These are phyloP conservation scores for Euphydryas editha DNA, from an alignment of 2,888 invertebrate genomes.

Conservation along the genomic window DNA sequence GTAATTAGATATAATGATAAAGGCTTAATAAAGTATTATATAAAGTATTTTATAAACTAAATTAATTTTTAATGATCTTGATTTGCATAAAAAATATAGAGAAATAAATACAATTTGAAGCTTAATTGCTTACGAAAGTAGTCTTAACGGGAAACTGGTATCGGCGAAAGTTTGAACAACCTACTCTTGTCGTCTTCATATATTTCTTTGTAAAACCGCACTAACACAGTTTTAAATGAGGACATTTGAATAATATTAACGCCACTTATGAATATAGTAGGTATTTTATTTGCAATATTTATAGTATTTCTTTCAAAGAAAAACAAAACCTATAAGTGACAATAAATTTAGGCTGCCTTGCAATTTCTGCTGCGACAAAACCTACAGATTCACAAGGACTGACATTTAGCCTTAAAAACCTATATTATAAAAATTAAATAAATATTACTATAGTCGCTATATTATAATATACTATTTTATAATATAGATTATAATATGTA, in stretches of 20 bases:
- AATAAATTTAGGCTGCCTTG: too few species aligned
- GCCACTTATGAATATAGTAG: not conserved
- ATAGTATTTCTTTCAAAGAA: not conserved
- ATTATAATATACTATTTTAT: too few species aligned
- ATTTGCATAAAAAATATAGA: slow-evolving; percentile 3
- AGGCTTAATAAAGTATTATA: too few species aligned
- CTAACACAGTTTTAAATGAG: slow-evolving; percentile 17
- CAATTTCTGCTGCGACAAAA: too few species aligned
- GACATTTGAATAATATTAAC: not conserved
- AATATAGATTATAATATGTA: too few species aligned
- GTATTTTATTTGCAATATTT: not conserved
- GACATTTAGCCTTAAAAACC: too few species aligned
- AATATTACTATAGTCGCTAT: too few species aligned
- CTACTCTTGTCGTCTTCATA: not conserved
- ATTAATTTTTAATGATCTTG: not conserved
- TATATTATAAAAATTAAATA: too few species aligned
- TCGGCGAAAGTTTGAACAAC: slow-evolving; percentile 22
- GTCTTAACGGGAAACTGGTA: slow-evolving; percentile 20
- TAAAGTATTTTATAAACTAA: too few species aligned
- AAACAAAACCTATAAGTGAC: too few species aligned
- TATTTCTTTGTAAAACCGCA: slow-evolving; percentile 6
- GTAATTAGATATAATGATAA: too few species aligned
- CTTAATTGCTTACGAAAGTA: slow-evolving; percentile 17
- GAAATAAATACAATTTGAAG: not conserved
- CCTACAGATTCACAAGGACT: too few species aligned